Evolutionary conservation across 1,140 invertebrate genomes (phyloP).

Genomic region (Stegodyphus dumicola): DNA sequence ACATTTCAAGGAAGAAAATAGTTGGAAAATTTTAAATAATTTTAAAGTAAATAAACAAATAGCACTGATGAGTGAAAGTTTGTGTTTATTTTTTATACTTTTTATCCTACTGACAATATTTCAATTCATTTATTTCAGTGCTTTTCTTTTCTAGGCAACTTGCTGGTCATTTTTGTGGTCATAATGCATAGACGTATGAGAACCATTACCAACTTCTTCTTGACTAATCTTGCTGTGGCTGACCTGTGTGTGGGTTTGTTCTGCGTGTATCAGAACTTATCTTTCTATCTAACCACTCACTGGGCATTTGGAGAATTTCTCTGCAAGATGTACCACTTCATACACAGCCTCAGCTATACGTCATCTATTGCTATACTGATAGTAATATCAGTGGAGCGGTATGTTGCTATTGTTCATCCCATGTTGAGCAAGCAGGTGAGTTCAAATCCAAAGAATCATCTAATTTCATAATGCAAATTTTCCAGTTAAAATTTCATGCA

Average conservation of each 20-base stretch:
- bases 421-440: slow-evolving; percentile 78
- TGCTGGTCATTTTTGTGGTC: slow-evolving; percentile 84
- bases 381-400: slow-evolving; percentile 84
- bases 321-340: slow-evolving; percentile 86
- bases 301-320: slow-evolving; percentile 84
- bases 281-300: slow-evolving; percentile 79
- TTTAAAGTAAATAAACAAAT: no score
- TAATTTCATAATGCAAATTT: no score
- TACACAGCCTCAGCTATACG: slow-evolving; percentile 82
- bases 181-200: slow-evolving; percentile 79
- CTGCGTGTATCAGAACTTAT: slow-evolving; percentile 86
- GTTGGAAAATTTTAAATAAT: no score
- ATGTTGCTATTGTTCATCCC: slow-evolving; percentile 84
- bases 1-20: no score
- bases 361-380: slow-evolving; percentile 84
- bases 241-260: slow-evolving; percentile 87
- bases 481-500: no score
- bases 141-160: slow-evolving; percentile 76
- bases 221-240: slow-evolving; percentile 84
- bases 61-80: no score
- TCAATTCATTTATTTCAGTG: background rate
- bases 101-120: no score
- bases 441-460: no score
- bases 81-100: no score
- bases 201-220: slow-evolving; percentile 86